These are phyloP conservation scores for Limnephilus rhombicus DNA, from an alignment of 2,888 invertebrate species.

Conservation along the genomic window DNA sequence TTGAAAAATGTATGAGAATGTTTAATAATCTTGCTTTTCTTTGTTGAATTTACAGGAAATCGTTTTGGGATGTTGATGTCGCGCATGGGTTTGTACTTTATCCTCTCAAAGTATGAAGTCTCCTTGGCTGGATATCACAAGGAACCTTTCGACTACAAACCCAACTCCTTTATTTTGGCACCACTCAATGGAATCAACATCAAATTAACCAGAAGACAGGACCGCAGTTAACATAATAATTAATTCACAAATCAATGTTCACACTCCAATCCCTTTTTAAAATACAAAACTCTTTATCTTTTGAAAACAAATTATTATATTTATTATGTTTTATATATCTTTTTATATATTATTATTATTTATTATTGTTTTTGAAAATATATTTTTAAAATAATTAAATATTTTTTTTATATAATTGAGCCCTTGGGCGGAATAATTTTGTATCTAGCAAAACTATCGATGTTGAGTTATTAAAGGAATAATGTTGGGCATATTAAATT, in stretches of 20 bases:
- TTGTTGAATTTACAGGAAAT: constrained; percentile 56
- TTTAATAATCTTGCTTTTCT: background rate
- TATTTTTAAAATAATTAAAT: too few species aligned
- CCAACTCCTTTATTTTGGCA: constrained; percentile 62
- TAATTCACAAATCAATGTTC: background rate
- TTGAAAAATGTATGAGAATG: too few species aligned
- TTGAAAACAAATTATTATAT: background rate
- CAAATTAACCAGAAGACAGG: constrained; percentile 54
- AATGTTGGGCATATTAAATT: too few species aligned
- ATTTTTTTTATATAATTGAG: too few species aligned
- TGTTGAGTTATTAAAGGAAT: too few species aligned
- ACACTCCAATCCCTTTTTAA: background rate
- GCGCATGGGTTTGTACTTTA: constrained; percentile 58
- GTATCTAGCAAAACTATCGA: too few species aligned
- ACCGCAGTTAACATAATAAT: background rate
- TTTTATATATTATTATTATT: too few species aligned
- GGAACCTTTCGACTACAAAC: constrained; percentile 58
- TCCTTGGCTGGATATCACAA: constrained; percentile 52
- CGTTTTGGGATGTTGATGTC: constrained; percentile 65
- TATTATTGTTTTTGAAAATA: too few species aligned
- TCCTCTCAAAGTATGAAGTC: constrained; percentile 59
- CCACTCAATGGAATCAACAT: constrained; percentile 64
- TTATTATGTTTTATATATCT: background rate
- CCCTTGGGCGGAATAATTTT: too few species aligned
- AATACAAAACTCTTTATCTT: background rate